Evolutionary conservation across 2,888 invertebrate genomes (phyloP).

Genomic region (Labia minor): DNA sequence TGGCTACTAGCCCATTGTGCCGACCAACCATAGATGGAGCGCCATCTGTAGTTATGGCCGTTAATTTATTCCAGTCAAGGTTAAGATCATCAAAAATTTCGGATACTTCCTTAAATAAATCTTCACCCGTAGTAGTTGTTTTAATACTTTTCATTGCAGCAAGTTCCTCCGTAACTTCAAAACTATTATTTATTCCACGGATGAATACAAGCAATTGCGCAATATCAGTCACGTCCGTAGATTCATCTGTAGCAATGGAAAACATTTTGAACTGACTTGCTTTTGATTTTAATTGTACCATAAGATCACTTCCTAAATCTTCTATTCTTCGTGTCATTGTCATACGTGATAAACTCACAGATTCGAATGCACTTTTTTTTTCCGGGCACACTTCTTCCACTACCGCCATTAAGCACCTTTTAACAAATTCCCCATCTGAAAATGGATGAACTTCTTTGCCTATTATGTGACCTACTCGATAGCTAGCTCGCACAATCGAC

Average conservation of each 20-base stretch:
- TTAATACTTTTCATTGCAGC: constrained; percentile 19
- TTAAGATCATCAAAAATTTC: constrained; percentile 19
- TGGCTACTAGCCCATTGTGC: constrained; percentile 19
- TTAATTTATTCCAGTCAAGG: constrained; percentile 19
- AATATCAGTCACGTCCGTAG: constrained; percentile 20
- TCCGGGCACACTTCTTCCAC: constrained; percentile 22
- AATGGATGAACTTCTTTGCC: constrained; percentile 1
- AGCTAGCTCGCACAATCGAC: constrained; percentile 4
- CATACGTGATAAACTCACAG: constrained; percentile 22
- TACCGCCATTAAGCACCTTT: constrained; percentile 21
- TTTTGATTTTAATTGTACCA: constrained; percentile 22
- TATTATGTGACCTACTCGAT: constrained; percentile 4
- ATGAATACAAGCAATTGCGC: constrained; percentile 20
- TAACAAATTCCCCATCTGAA: constrained; percentile 16
- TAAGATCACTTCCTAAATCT: constrained; percentile 22
- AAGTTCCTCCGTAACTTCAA: constrained; percentile 20
- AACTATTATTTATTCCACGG: constrained; percentile 20
- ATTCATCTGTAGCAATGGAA: constrained; percentile 21
- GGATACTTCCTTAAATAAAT: constrained; percentile 19
- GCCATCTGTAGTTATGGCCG: constrained; percentile 17
- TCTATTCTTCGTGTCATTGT: constrained; percentile 21
- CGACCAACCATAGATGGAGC: constrained; percentile 18
- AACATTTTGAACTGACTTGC: constrained; percentile 21
- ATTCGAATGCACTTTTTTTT: constrained; percentile 21
- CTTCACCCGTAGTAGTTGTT: constrained; percentile 19